Evolutionary conservation across 2,797 vertebrate genomes (phyloP).

Genomic region (Rhynchotus rufescens): DNA sequence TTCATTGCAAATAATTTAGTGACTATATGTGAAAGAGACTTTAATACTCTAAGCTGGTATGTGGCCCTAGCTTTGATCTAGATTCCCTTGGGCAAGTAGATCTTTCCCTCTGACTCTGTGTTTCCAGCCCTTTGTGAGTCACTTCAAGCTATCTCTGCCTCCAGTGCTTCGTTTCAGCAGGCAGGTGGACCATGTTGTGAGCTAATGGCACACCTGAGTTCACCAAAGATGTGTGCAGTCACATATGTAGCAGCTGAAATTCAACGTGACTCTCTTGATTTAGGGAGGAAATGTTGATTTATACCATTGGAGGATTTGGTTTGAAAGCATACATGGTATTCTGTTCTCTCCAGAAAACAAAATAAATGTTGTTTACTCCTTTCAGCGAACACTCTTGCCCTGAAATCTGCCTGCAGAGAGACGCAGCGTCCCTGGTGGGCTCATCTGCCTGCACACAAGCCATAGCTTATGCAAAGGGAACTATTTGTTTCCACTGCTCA

Average conservation of each 20-base stretch:
- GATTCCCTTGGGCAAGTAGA: not conserved
- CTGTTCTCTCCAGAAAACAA: not conserved
- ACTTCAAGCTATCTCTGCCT: not conserved
- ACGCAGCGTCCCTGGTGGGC: not conserved
- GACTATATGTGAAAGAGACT: not conserved
- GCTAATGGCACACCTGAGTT: constrained; percentile 20
- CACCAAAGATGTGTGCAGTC: not conserved
- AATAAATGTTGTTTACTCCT: not conserved
- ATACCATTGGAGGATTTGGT: not conserved
- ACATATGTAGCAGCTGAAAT: not conserved
- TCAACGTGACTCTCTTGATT: not conserved
- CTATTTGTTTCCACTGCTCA: not conserved
- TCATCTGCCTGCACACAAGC: not conserved
- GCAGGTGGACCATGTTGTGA: constrained; percentile 5
- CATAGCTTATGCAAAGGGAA: not conserved
- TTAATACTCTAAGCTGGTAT: not conserved
- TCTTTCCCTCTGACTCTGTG: not conserved
- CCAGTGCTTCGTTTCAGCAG: not conserved
- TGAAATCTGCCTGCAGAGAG: not conserved
- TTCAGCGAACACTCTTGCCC: not conserved
- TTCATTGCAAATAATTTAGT: not conserved
- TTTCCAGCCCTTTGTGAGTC: not conserved
- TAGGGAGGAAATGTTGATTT: not conserved
- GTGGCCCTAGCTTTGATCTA: not conserved
- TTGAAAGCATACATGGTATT: not conserved